Percentiles rank a stretch among this genome's conserved stretches.
Evolutionary conservation across 2,113 vertebrate genomes (phyloP).

Genomic region (Daphoenositta chrysoptera): DNA sequence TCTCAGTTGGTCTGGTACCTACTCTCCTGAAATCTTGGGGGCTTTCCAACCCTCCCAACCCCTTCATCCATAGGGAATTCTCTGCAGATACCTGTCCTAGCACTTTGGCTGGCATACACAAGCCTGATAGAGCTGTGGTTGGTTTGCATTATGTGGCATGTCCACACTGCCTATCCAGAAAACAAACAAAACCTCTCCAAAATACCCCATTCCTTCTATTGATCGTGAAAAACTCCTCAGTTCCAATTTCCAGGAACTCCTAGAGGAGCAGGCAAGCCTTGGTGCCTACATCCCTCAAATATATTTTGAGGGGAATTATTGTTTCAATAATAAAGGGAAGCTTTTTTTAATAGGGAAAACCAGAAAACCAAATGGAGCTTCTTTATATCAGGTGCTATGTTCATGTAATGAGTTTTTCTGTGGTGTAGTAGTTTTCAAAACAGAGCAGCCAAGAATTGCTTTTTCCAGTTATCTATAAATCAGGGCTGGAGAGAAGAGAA

Average conservation of each 20-base stretch:
- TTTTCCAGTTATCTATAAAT: slow-evolving; percentile 34
- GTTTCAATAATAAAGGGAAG: not conserved
- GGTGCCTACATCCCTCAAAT: not conserved
- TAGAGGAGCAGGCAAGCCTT: not conserved
- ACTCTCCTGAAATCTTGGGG: not conserved
- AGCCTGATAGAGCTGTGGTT: not conserved
- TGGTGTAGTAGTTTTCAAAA: slow-evolving; percentile 7
- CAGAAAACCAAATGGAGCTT: not conserved
- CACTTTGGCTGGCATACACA: not conserved
- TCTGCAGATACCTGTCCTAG: not conserved
- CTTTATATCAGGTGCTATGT: not conserved
- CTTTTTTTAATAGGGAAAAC: not conserved
- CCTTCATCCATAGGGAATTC: not conserved
- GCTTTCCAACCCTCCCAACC: not conserved
- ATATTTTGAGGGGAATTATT: not conserved
- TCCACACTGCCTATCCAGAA: not conserved
- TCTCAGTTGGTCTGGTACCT: not conserved
- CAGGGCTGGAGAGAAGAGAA: not conserved
- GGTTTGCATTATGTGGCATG: not conserved
- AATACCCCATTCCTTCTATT: not conserved
- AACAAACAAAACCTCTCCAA: not conserved
- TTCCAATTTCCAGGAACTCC: not conserved
- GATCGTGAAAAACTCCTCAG: not conserved
- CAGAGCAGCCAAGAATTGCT: slow-evolving; percentile 11
- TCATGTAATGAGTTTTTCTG: not conserved